These are phyloP conservation scores for Polypterus senegalus DNA, from an alignment of 2,113 vertebrate species.

Conservation along the genomic window DNA sequence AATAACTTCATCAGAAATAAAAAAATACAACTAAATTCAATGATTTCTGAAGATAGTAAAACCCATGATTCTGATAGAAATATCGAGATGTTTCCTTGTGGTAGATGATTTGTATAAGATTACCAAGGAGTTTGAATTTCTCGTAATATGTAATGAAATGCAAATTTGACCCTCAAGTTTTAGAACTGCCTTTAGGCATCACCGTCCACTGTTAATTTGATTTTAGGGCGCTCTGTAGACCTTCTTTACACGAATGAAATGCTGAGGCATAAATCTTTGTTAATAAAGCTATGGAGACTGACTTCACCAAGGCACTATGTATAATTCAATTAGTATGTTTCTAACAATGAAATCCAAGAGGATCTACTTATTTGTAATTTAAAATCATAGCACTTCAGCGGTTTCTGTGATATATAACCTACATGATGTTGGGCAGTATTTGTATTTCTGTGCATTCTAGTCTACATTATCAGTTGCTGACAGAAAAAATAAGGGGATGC, in stretches of 20 bases:
- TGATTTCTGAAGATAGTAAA: neutral
- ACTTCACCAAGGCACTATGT: slow-evolving; percentile 38
- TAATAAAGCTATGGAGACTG: slow-evolving; percentile 5
- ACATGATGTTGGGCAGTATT: neutral
- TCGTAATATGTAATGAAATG: neutral
- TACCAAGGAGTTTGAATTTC: neutral
- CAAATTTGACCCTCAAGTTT: neutral
- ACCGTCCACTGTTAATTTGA: neutral
- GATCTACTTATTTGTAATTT: slow-evolving; percentile 1
- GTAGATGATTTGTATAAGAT: neutral
- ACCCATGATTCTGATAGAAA: neutral
- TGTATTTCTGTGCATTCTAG: neutral
- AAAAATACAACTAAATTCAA: neutral
- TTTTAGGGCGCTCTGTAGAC: neutral
- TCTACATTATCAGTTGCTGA: neutral
- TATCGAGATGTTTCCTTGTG: slow-evolving; percentile 1
- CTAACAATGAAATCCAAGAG: slow-evolving; percentile 1
- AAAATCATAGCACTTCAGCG: slow-evolving; percentile 1
- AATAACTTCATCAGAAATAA: neutral
- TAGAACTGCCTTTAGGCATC: neutral
- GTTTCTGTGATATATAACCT: neutral
- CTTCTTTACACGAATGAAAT: slow-evolving; percentile 2
- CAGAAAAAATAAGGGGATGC: slow-evolving; percentile 49
- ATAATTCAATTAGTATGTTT: slow-evolving; percentile 31
- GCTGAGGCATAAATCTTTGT: neutral